Evolutionary conservation across 2,797 vertebrate genomes (phyloP).

Genomic region (Premnoplex brunnescens): DNA sequence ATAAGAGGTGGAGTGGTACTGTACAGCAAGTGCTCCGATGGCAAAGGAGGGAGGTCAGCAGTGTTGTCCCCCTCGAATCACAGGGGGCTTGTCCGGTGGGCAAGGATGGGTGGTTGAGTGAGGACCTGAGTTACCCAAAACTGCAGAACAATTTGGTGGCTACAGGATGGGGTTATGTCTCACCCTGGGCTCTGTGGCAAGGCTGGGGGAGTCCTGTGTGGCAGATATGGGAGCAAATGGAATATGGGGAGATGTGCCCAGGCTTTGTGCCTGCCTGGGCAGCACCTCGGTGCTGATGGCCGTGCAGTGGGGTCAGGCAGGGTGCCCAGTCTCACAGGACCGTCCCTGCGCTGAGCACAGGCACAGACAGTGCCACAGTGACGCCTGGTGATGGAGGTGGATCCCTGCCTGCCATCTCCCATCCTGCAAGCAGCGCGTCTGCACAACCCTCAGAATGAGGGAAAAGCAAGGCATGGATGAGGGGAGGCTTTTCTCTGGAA

Average conservation of each 20-base stretch:
- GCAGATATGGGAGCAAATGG: background rate
- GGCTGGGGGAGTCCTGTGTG: background rate
- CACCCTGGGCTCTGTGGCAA: background rate
- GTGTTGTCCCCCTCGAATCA: background rate
- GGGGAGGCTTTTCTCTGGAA: background rate
- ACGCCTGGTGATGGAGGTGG: background rate
- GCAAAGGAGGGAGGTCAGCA: background rate
- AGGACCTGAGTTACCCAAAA: background rate
- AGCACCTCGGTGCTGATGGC: background rate
- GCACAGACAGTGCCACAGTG: background rate
- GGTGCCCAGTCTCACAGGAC: background rate
- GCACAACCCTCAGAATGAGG: background rate
- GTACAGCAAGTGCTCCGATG: background rate
- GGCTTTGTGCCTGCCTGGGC: background rate
- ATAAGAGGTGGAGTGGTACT: background rate
- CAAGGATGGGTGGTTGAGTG: background rate
- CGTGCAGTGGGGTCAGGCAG: background rate
- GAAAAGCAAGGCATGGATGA: rapidly evolving
- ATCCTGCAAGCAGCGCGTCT: rapidly evolving
- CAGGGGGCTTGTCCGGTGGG: rapidly evolving
- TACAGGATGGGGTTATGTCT: background rate
- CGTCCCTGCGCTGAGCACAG: background rate
- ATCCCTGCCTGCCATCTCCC: background rate
- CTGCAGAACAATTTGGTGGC: background rate
- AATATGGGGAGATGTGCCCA: background rate